Base-by-base conservation (phyloP, 2,888 invertebrate genomes). In the Yponomeuta plumbellus region DNA sequence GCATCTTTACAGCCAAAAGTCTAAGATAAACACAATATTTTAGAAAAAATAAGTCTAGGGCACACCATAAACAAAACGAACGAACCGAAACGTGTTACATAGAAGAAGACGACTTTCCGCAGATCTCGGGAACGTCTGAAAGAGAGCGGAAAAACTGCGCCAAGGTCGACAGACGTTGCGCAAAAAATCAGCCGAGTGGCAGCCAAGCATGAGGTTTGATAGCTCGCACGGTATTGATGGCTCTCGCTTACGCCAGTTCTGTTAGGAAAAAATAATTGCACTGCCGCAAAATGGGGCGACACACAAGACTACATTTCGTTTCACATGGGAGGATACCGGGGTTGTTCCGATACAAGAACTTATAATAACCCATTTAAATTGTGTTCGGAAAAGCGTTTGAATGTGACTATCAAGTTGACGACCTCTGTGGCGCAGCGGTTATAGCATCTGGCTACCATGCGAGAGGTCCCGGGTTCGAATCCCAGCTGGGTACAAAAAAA, bases 91-190 rank as follows among this genome's bases (percentile, higher is more conserved):
- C 44, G 44, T 17, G 44, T 17, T 52, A 17, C 17, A 52, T 17
- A 52, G 44, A 52, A 52, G 61, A 34, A 61, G 63, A 64, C 44
- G 21, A 44, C 40, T 64, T 64, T 21, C 52, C 22, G n/a, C n/a
- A 39, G 83, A 84, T 85, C 84, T 86, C 85, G 83, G 63, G 77
- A 73, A 74, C 79, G 76, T 73, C 86, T 86, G 85, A 91, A 91
- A 90, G 91, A 90, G 91, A 91, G 91, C 91, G 91, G 88, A 90
- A 90, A 88, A 90, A 85, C 77, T 70, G 75, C 88, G 88, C 79
- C 91, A 91, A 91, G 91, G 91, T 90, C 86, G 82, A 69, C 66
- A 66, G 67, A 72, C 66, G 76, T 87, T 87, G 85, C 86, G 80
- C 82, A 85, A 70, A 72, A 76, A 77, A 75, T 71, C 76, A 87